Conservation (phyloP, 2,113 vertebrate species). For the Tringa solitaria region DNA sequence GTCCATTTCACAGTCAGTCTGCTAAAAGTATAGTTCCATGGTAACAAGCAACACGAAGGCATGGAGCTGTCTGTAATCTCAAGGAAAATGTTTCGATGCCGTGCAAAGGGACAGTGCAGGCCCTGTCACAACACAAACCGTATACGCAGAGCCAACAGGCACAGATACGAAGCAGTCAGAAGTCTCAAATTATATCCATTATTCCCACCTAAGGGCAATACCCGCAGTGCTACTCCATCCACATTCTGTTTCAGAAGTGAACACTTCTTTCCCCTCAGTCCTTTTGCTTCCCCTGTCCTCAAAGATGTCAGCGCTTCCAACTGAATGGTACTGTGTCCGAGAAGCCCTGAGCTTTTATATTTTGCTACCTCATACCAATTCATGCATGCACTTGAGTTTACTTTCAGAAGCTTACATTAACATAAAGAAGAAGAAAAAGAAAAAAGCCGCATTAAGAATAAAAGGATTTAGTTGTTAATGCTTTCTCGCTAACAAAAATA, state of each 20-base stretch:
- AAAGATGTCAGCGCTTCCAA: background rate
- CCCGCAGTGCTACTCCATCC: background rate
- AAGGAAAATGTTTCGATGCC: constrained; percentile 14
- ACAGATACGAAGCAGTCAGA: background rate
- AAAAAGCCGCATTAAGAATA: background rate
- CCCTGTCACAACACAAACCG: background rate
- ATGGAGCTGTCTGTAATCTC: background rate
- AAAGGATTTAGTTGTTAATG: background rate
- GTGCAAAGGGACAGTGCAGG: background rate
- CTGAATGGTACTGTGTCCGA: background rate
- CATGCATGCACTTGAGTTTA: constrained; percentile 5
- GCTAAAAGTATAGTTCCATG: constrained; percentile 26
- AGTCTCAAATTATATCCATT: background rate
- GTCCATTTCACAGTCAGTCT: constrained; percentile 72
- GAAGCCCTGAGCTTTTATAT: background rate
- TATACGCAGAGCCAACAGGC: background rate
- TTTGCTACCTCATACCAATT: background rate
- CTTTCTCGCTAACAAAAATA: background rate
- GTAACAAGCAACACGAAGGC: background rate
- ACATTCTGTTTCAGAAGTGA: background rate
- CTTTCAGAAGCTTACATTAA: background rate
- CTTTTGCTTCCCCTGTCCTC: background rate
- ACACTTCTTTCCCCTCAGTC: background rate
- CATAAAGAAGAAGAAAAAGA: background rate
- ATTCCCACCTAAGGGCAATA: background rate